Evolutionary conservation across 2,113 vertebrate genomes (phyloP), one percentile per base, ranked within the genome.

Genomic region (Hyla sarda): DNA sequence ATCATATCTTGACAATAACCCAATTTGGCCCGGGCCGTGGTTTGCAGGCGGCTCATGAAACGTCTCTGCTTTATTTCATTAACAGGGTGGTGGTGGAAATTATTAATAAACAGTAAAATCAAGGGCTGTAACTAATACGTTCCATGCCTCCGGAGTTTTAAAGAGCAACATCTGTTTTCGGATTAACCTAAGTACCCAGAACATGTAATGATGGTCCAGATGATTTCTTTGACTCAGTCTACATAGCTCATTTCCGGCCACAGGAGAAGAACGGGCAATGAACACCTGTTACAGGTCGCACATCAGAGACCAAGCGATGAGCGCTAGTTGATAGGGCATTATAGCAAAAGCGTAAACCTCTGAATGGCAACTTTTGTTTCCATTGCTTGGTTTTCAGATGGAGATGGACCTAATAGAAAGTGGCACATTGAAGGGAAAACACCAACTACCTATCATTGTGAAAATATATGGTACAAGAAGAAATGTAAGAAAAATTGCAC

Each of bases 91-190:
- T 58, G 71, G 76, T 56, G 84, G 84, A 81, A 73, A 79, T 86
- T 73, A 86, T 86, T 86, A 86, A 80, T 86, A 86, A 86, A 21
- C 75, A 75, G 82, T 47, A 84, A 75, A 75, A 41, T 60, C 50
- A 72, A 80, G 50, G 52, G 65, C 48, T 81, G 76, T 73, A 30
- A 81, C 65, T 86, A 80, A 81, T 73, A 47, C 21, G 14, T 54
- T 56, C 76, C 84, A 80, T 71, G 23, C 65, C 62, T 80, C 48
- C 32, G 30, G 65, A 56, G 45, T 16, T 41, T 80, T 41, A 86
- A 80, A 78, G 25, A 50, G 56, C 17, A 81, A 73, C 76, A 81
- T 86, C 77, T 86, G 84, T 80, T 86, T 81, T 45, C 1, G 60
- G 47, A 32, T 85, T 78, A 67, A 69, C 54, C 45, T 79, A 79